Conservation (phyloP, 2,797 vertebrate species). For the Sebastes trivittatus region DNA sequence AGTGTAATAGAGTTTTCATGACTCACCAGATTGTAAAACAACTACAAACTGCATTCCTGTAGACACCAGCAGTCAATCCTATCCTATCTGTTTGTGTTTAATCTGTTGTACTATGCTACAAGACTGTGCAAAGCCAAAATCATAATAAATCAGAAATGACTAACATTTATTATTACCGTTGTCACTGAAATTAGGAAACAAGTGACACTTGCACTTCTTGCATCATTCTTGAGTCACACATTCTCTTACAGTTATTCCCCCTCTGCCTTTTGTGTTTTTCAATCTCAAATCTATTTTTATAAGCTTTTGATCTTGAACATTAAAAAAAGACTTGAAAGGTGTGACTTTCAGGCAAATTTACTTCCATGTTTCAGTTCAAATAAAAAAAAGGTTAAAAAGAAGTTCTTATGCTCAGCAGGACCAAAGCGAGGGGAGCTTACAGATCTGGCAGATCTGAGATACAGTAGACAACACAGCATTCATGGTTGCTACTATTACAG, state of each 20-base stretch:
- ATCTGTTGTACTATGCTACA: neutral
- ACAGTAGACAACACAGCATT: neutral
- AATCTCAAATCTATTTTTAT: neutral
- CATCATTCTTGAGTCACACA: conserved; percentile 40
- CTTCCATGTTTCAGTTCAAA: conserved; percentile 47
- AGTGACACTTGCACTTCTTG: conserved; percentile 23
- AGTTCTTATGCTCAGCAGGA: neutral
- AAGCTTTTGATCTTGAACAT: conserved; percentile 4
- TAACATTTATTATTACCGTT: neutral
- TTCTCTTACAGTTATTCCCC: neutral
- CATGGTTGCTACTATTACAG: neutral
- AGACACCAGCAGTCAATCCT: neutral
- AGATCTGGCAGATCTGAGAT: neutral
- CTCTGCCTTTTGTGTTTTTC: conserved; percentile 2
- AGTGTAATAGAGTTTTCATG: neutral
- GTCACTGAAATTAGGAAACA: neutral
- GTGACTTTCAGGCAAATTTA: conserved; percentile 31
- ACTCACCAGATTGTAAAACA: neutral
- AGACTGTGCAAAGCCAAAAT: neutral
- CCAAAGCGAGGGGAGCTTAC: conserved; percentile 5
- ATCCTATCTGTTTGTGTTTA: neutral
- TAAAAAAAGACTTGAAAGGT: neutral
- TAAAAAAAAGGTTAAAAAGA: conserved; percentile 8
- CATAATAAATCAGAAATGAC: neutral
- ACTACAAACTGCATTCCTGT: neutral